Percentiles rank a stretch among this genome's conserved stretches.
phyloP scores from a whole-genome alignment of 2,888 invertebrate species.

The Tupiocoris notatus region DNA sequence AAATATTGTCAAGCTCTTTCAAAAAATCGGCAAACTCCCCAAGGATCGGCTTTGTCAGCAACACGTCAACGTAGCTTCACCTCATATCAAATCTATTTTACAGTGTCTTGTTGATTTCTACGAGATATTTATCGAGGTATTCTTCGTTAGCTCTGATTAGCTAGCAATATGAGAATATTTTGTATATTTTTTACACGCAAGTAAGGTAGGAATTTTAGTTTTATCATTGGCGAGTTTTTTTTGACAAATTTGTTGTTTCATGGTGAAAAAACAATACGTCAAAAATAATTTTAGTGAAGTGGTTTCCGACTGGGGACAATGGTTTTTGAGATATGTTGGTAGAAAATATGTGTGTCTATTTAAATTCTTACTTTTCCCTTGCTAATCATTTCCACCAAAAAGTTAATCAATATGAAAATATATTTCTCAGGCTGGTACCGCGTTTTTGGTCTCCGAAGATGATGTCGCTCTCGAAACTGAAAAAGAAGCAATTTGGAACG shows the following conservation, averaged over 20 bases:
- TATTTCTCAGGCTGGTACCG: neutral
- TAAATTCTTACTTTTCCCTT: too few species aligned
- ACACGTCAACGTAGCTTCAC: constrained; percentile 69
- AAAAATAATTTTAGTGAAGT: too few species aligned
- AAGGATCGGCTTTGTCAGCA: constrained; percentile 80
- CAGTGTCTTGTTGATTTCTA: constrained; percentile 52
- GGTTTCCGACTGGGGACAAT: too few species aligned
- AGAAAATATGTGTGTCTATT: too few species aligned
- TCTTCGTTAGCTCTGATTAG: too few species aligned
- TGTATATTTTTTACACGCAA: neutral
- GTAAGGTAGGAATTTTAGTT: neutral
- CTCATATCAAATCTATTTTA: constrained; percentile 54
- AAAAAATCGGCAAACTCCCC: constrained; percentile 79
- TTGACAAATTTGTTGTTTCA: too few species aligned
- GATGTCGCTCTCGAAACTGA: constrained; percentile 3
- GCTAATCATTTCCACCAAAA: too few species aligned
- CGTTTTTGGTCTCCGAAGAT: neutral
- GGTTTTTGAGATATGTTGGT: too few species aligned
- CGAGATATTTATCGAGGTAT: constrained; percentile 62
- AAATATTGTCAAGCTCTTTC: constrained; percentile 70
- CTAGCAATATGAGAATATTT: neutral
- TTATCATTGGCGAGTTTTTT: too few species aligned
- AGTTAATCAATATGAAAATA: too few species aligned
- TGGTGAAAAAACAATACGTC: too few species aligned
- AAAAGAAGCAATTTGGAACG: constrained; percentile 46